Conservation (phyloP, 2,888 invertebrate genomes). For the Gerris lacustris region DNA sequence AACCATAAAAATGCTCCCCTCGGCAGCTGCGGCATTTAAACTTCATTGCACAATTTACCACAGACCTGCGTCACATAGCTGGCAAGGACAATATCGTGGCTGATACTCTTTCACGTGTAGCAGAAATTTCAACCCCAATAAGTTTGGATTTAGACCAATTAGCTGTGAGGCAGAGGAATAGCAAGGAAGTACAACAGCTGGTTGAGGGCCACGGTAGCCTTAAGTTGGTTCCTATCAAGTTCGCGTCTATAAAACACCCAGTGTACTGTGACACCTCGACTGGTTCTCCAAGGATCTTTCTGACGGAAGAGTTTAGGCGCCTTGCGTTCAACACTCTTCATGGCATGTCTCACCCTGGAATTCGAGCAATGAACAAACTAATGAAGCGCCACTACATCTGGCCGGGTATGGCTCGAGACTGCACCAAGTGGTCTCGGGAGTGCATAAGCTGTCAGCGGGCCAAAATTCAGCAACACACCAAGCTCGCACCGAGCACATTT, state of each 20-base stretch:
- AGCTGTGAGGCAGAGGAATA: background rate
- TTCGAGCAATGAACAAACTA: too few relatives aligned
- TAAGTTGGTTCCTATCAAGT: background rate
- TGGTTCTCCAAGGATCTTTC: background rate
- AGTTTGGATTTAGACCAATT: background rate
- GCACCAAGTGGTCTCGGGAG: too few relatives aligned
- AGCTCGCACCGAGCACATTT: too few relatives aligned
- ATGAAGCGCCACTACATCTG: too few relatives aligned
- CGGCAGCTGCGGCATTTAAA: background rate
- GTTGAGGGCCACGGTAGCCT: background rate
- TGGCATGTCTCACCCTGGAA: too few relatives aligned
- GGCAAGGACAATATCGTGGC: constrained; percentile 1
- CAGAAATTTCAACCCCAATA: background rate
- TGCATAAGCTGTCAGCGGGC: too few relatives aligned
- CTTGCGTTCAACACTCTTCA: too few relatives aligned
- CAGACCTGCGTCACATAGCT: too few relatives aligned
- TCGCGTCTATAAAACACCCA: background rate
- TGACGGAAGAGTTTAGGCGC: too few relatives aligned
- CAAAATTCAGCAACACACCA: too few relatives aligned
- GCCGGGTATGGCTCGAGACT: too few relatives aligned
- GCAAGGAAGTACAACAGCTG: background rate
- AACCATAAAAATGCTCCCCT: background rate
- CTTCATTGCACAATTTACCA: too few relatives aligned
- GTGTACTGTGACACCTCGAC: background rate
- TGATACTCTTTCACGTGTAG: background rate